A percentile compares a stretch with the other conserved stretches of the same genome.
Conservation (phyloP, 2,797 vertebrate species). For the Coilia nasus region DNA sequence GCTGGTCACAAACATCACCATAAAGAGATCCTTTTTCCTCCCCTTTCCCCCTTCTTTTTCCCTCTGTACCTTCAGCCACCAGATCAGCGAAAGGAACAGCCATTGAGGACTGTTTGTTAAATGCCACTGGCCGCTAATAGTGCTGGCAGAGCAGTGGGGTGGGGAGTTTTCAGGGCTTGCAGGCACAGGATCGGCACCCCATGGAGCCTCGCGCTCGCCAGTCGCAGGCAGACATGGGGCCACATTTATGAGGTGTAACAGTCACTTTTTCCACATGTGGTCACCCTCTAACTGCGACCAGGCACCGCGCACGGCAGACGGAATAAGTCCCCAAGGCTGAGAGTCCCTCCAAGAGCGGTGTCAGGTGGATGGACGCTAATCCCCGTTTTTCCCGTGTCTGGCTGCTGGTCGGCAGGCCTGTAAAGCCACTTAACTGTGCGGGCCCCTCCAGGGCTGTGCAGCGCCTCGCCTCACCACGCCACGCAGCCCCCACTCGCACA, state of each 20-base stretch:
- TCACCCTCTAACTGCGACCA: constrained; percentile 15
- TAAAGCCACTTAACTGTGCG: constrained; percentile 22
- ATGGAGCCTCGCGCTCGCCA: not conserved
- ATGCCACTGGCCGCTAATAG: constrained; percentile 35
- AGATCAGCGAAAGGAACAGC: constrained; percentile 68
- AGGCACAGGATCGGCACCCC: constrained; percentile 2
- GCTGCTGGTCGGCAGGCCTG: constrained; percentile 20
- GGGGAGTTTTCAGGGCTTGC: not conserved
- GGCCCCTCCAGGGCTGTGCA: not conserved
- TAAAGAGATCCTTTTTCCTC: constrained; percentile 65
- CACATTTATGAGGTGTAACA: constrained; percentile 42
- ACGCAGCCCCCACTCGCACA: no score
- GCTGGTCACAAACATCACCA: constrained; percentile 32
- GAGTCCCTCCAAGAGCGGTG: not conserved
- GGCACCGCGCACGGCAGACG: not conserved
- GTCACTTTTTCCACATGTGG: constrained; percentile 38
- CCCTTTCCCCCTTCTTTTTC: constrained; percentile 55
- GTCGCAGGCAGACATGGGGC: not conserved
- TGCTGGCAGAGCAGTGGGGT: not conserved
- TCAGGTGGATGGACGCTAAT: constrained; percentile 27
- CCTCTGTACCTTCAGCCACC: constrained; percentile 64
- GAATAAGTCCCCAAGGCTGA: not conserved
- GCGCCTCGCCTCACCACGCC: not conserved
- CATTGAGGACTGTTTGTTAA: constrained; percentile 62
- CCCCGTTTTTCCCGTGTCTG: constrained; percentile 10